Conservation (phyloP, 2,113 vertebrate species). For the Thamnophis sirtalis region DNA sequence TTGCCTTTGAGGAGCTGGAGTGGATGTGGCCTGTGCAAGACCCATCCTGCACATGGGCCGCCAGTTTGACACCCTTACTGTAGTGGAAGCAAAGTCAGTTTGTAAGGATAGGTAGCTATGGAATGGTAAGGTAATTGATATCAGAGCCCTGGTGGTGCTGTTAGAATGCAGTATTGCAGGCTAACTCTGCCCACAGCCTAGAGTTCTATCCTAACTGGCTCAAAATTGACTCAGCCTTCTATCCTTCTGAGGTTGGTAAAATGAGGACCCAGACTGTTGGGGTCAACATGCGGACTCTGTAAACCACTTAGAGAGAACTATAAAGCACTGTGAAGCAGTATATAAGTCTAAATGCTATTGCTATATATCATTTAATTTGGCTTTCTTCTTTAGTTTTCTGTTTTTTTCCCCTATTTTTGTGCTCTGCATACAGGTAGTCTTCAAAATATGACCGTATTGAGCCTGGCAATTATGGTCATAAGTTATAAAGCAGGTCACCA, state of each 20-base stretch:
- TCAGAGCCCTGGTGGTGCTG: neutral
- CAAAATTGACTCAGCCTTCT: neutral
- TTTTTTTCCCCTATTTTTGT: neutral
- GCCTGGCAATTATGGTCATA: neutral
- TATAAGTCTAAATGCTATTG: neutral
- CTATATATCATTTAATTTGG: neutral
- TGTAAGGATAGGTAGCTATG: neutral
- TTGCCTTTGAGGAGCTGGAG: too few species aligned
- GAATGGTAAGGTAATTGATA: neutral
- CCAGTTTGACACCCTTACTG: too few species aligned
- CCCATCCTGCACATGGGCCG: fast-evolving
- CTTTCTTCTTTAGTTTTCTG: neutral
- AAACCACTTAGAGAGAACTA: neutral
- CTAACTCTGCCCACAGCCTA: neutral
- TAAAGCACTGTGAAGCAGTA: neutral
- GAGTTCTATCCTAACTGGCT: neutral
- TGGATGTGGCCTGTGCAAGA: too few species aligned
- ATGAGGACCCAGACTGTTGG: neutral
- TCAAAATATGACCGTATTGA: neutral
- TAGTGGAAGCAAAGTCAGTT: neutral
- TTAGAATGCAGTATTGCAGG: neutral
- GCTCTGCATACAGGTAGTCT: neutral
- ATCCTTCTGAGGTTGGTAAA: neutral
- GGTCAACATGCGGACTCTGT: neutral
- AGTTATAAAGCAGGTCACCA: neutral